Base-by-base conservation (phyloP, 2,888 invertebrate genomes). In the Limnephilus lunatus region DNA sequence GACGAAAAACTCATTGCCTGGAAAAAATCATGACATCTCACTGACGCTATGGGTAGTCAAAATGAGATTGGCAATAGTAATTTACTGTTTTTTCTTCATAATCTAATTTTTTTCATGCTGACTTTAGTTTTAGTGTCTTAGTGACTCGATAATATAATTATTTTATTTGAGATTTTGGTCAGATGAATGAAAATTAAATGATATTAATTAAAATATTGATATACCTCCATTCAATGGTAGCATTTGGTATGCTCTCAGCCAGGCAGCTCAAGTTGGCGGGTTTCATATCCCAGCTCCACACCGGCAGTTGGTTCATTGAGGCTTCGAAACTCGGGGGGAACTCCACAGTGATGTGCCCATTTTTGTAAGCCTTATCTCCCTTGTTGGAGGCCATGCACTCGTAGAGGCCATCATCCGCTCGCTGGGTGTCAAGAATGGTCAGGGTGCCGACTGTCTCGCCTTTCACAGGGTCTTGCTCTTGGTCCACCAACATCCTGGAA, bases 191-290 rank as follows among this genome's bases (percentile, higher is more conserved):
- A n/a, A 68, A 68, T 68, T 25, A 68, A 82, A 9, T 82, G 12
- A 32, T 19, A 85, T 35, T 86, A 12, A 7, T 48, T 19, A 31
- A 83, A 30, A 81, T n/a, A 19, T 5, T n/a, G 94, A 94, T 96
- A 95, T 96, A 97, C 95, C 97, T 97, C 99, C 99, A 99, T 94
- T 97, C 97, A 94, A 99, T 98, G 12, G 99, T 99, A 0, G 99
- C 99, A 95, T 99, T 99, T 4, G 99, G 99, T 94, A 99, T 97
- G 94, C 97, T 97, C 95, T 98, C 98, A n/a, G 98, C 98, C 86
- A 98, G 96, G 94, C 99, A 99, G 92, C 98, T 98, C 11, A 99
- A 96, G 95, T 99, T 99, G 2, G 98, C 98, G 1, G 97, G 97
- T 94, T 97, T 97, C 82, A 97, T 96, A 89, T 98, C 97, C 99